These are phyloP conservation scores for Balaeniceps rex DNA, from an alignment of 2,113 vertebrate genomes.

Conservation along the genomic window DNA sequence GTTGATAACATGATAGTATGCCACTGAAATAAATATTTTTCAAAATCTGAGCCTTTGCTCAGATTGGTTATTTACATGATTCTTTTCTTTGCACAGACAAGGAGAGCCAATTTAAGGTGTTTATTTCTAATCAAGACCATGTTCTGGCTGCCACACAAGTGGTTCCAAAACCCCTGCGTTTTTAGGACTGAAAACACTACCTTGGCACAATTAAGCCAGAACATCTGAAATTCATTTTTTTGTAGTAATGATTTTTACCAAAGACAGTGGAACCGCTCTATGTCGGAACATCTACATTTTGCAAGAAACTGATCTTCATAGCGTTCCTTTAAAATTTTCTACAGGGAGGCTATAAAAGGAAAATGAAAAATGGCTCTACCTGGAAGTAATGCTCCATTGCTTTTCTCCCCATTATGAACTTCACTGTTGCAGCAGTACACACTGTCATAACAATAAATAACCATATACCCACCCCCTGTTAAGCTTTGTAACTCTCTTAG, in stretches of 20 bases:
- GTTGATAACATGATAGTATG: neutral
- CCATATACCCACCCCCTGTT: neutral
- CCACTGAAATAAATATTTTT: neutral
- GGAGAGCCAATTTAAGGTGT: neutral
- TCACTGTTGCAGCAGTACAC: constrained; percentile 12
- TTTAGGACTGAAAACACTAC: neutral
- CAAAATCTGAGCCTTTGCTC: neutral
- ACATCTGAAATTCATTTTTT: neutral
- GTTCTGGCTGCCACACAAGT: neutral
- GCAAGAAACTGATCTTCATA: neutral
- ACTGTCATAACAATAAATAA: constrained; percentile 24
- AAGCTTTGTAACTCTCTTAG: neutral
- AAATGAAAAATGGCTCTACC: constrained; percentile 1
- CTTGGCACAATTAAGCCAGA: neutral
- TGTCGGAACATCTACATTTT: neutral
- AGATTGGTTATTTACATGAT: neutral
- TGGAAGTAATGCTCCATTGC: neutral
- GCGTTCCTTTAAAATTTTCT: neutral
- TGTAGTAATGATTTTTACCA: neutral
- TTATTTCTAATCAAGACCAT: neutral
- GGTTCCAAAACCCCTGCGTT: neutral
- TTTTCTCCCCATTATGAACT: constrained; percentile 37
- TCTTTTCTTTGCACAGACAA: neutral
- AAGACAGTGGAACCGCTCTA: neutral
- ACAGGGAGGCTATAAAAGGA: constrained; percentile 15